phyloP scores from a whole-genome alignment of 2,888 invertebrate genomes.

The Ophion ventricosus region DNA sequence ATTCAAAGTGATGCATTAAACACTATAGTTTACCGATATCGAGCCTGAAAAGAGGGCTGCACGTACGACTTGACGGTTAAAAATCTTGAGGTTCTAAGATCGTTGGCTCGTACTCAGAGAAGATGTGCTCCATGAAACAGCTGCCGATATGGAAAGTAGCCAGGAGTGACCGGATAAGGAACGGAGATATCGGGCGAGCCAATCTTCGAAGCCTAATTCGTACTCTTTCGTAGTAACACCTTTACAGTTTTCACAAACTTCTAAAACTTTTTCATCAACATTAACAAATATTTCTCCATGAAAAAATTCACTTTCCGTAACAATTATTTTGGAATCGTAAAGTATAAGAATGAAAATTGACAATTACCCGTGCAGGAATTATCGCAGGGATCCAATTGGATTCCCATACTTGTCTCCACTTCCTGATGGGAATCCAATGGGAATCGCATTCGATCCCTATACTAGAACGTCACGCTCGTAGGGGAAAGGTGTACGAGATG shows the following conservation, averaged over 20 bases:
- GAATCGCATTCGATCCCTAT: too few relatives aligned
- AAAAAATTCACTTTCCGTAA: not conserved
- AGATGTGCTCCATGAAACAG: conserved; percentile 41
- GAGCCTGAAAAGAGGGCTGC: conserved; percentile 12
- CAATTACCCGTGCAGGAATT: too few relatives aligned
- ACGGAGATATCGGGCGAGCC: conserved; percentile 34
- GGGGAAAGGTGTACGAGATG: too few relatives aligned
- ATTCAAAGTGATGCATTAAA: conserved; percentile 14
- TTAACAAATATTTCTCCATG: not conserved
- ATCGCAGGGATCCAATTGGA: too few relatives aligned
- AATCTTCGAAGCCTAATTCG: conserved; percentile 12
- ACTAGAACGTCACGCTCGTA: too few relatives aligned
- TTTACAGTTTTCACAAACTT: conserved; percentile 9
- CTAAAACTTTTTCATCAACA: not conserved
- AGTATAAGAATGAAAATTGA: too few relatives aligned
- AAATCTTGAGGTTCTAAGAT: conserved; percentile 14
- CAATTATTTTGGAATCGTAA: too few relatives aligned
- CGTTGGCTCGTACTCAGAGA: not conserved
- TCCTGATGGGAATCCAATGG: too few relatives aligned
- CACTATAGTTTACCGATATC: conserved; percentile 42
- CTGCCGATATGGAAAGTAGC: conserved; percentile 50
- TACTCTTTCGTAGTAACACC: conserved; percentile 29
- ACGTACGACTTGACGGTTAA: conserved; percentile 21
- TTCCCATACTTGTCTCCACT: too few relatives aligned
- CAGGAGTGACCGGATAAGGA: conserved; percentile 50